Evolutionary conservation across 2,113 vertebrate species (phyloP).

Genomic region (human): DNA sequence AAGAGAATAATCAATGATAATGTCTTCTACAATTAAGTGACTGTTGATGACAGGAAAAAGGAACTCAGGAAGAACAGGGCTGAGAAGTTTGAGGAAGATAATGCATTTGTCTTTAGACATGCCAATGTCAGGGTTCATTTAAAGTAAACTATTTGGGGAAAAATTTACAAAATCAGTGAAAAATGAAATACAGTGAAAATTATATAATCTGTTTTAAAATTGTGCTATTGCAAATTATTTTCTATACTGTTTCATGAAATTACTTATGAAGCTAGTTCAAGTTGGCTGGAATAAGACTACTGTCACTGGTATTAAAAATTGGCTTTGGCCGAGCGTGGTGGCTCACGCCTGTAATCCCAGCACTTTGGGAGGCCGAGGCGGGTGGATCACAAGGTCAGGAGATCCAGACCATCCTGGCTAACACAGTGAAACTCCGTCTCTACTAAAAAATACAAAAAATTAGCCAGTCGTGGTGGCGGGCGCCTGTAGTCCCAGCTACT

Average conservation of each 20-base stretch:
- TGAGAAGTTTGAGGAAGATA: background rate
- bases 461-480: no score
- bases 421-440: no score
- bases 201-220: background rate
- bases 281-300: slow-evolving; percentile 13
- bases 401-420: no score
- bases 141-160: slow-evolving; percentile 15
- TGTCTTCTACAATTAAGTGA: background rate
- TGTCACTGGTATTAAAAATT: slow-evolving; percentile 7
- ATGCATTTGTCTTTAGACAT: background rate
- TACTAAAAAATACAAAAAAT: no score
- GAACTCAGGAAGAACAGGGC: background rate
- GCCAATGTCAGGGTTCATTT: background rate
- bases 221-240: slow-evolving; percentile 3
- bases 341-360: no score
- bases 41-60: background rate
- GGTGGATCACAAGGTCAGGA: no score
- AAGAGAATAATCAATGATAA: background rate
- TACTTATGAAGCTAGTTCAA: slow-evolving; percentile 33
- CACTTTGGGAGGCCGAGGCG: no score
- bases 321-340: background rate
- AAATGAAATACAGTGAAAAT: slow-evolving; percentile 3
- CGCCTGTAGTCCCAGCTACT: no score
- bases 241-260: slow-evolving; percentile 24
- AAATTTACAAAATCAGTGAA: slow-evolving; percentile 8